phyloP scores from a whole-genome alignment of 2,888 invertebrate species.

The Conops quadrifasciatus region DNA sequence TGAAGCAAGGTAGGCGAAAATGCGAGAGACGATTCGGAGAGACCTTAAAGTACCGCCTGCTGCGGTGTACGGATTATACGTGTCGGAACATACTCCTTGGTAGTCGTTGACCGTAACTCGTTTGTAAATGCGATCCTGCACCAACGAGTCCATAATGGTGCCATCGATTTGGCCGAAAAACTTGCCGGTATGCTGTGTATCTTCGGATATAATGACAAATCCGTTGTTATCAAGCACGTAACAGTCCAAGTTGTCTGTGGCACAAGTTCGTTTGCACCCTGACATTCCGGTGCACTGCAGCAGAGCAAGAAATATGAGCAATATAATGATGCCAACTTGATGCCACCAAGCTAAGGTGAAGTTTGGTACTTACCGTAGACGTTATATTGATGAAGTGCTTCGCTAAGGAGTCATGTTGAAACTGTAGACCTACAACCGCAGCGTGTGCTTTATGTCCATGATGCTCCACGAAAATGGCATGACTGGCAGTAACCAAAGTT shows the following conservation, averaged over 20 bases:
- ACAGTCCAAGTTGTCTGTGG: conserved; percentile 87
- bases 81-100: conserved; percentile 83
- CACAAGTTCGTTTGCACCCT: conserved; percentile 84
- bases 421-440: conserved; percentile 91
- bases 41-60: conserved; percentile 58
- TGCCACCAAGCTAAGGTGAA: neutral
- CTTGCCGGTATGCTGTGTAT: conserved; percentile 84
- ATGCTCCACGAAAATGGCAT: conserved; percentile 87
- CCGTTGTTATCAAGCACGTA: conserved; percentile 95
- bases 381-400: conserved; percentile 89
- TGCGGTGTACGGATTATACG: conserved; percentile 68
- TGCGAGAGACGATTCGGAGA: conserved; percentile 56
- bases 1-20: conserved; percentile 60
- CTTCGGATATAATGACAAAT: conserved; percentile 90
- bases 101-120: conserved; percentile 88
- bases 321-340: neutral
- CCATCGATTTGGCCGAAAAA: conserved; percentile 96
- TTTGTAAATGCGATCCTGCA: conserved; percentile 89
- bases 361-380: conserved; percentile 75
- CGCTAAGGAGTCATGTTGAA: conserved; percentile 82
- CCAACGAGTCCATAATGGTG: conserved; percentile 91
- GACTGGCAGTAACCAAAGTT: conserved; percentile 86
- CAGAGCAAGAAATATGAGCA: conserved; percentile 40
- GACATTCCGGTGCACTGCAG: conserved; percentile 72
- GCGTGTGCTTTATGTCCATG: conserved; percentile 86